Conservation (phyloP, 35 echinoderm and acorn worm species). For the Eucidaris tribuloides region DNA sequence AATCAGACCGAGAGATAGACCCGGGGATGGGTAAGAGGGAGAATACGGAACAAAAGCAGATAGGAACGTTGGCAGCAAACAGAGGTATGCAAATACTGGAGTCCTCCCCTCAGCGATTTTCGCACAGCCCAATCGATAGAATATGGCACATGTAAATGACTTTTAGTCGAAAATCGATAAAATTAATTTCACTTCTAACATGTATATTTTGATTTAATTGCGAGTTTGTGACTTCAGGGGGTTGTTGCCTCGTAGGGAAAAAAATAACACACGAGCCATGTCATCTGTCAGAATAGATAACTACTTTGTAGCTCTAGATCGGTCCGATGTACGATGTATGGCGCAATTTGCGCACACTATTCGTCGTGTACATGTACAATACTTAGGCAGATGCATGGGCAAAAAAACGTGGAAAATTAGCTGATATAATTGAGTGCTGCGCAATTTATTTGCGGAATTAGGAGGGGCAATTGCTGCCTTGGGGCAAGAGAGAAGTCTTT, state of each 20-base stretch:
- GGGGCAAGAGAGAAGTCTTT: too few relatives aligned
- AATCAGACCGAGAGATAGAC: not conserved
- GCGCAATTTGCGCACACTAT: not conserved
- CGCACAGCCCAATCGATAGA: constrained; percentile 13
- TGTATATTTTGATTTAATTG: constrained; percentile 42
- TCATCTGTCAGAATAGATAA: not conserved
- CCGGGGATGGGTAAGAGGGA: not conserved
- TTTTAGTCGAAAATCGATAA: constrained; percentile 20
- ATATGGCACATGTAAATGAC: constrained; percentile 1
- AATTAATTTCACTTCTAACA: constrained; percentile 32
- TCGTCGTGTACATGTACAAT: not conserved
- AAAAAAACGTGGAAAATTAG: not conserved
- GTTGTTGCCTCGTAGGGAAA: too few relatives aligned
- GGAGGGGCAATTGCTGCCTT: too few relatives aligned
- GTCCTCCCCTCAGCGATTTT: too few relatives aligned
- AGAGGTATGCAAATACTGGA: too few relatives aligned
- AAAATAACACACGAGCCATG: too few relatives aligned
- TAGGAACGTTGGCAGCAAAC: too few relatives aligned
- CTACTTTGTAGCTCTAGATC: not conserved
- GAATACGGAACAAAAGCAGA: not conserved
- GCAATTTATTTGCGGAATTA: too few relatives aligned
- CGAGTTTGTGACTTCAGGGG: not conserved
- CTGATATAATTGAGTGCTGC: too few relatives aligned
- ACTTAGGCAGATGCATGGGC: not conserved
- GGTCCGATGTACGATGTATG: not conserved